Percentiles rank a stretch among this genome's conserved stretches.
Evolutionary conservation across 2,888 invertebrate species (phyloP).

Genomic region (Strigamia transsilvanica): DNA sequence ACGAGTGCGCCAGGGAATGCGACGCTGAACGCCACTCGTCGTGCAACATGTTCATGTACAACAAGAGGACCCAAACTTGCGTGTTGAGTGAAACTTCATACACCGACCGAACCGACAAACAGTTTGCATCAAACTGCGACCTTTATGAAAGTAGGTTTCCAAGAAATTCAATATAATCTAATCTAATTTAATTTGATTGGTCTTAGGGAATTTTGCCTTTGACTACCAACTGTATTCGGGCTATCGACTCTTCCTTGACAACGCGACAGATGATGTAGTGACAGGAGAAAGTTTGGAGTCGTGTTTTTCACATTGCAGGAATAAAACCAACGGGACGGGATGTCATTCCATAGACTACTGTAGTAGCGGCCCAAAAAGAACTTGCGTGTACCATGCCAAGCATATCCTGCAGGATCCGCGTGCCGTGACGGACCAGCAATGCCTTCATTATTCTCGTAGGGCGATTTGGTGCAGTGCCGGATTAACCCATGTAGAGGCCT

Average conservation of each 20-base stretch:
- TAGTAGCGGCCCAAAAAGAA: not conserved
- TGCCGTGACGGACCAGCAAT: not conserved
- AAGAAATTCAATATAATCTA: not conserved
- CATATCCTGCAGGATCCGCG: not conserved
- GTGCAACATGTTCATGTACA: not conserved
- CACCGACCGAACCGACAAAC: not conserved
- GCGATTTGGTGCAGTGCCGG: too few species aligned
- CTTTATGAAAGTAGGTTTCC: not conserved
- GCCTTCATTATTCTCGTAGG: not conserved
- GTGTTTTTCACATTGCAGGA: not conserved
- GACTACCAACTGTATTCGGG: not conserved
- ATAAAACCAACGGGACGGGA: not conserved
- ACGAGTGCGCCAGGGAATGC: not conserved
- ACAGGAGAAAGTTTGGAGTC: not conserved
- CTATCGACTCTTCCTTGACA: not conserved
- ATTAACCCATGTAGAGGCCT: too few species aligned
- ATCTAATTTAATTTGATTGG: not conserved
- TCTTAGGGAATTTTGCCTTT: not conserved
- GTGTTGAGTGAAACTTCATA: not conserved
- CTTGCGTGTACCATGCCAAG: not conserved
- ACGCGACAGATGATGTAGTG: not conserved
- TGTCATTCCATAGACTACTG: not conserved
- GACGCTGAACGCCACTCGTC: not conserved
- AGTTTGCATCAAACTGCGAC: not conserved
- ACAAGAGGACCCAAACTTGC: not conserved